Base-by-base conservation (phyloP, 2,888 invertebrate species). In the Pantelozetes paolii region DNA sequence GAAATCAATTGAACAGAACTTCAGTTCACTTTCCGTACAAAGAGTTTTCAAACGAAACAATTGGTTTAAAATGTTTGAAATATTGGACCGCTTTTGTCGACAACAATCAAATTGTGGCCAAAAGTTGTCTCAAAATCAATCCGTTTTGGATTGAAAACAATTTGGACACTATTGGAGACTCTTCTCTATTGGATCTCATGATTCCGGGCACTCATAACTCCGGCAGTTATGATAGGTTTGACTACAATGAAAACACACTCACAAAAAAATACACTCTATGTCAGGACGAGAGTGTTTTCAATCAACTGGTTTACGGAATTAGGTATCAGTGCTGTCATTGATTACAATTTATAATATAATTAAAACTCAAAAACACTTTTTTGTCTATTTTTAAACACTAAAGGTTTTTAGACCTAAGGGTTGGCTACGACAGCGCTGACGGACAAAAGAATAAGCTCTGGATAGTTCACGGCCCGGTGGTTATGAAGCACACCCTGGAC, bases 231-330 rank as follows among this genome's bases (percentile, higher is more conserved):
- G 26, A 57, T n/a, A 36, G 62, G 2, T 45, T 26, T 15, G 45
- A 23, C n/a, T 20, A 20, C 15, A 28, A 40, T 15, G 48, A 45
- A 11, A 42, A 76, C 30, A 59, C 72, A 0, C 57, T 50, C 20
- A 18, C 70, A 13, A 54, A 76, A 0, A 70, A 76, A 42, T 78
- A 77, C 48, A 36, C 54, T 15, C 80, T 85, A 71, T 87, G 88
- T 57, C 92, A 92, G 82, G 91, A 92, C 81, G 87, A 90, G 75
- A 88, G 88, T 79, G 85, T 92, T 71, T 92, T 91, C 89, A 87
- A 88, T 0, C 92, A 93, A 80, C 85, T 93, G n/a, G 89, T 90
- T 0, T 89, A 90, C 81, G 92, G 92, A 71, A 88, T 91, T 79
- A 85, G 92, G 80, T 77, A 77, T 54, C 9, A 15, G 3, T n/a